Conservation (phyloP, 2,888 invertebrate genomes). For the Biston betularia region DNA sequence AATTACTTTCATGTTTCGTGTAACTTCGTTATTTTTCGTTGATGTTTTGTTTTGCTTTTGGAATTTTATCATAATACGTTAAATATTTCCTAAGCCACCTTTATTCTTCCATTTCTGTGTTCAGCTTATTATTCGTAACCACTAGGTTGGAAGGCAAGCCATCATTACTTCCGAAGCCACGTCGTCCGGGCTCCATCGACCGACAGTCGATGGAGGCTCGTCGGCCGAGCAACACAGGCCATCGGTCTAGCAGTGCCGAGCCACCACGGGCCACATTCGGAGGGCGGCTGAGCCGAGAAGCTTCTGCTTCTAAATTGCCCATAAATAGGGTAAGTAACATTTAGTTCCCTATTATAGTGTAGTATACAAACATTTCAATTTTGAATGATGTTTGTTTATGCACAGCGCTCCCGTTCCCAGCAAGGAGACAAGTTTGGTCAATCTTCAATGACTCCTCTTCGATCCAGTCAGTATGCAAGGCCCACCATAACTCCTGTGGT, state of each 20-base stretch:
- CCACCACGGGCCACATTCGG: slow-evolving; percentile 66
- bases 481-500: slow-evolving; percentile 70
- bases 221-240: slow-evolving; percentile 64
- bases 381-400: no score
- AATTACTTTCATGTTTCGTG: not conserved
- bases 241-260: slow-evolving; percentile 76
- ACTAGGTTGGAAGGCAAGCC: slow-evolving; percentile 64
- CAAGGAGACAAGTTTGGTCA: slow-evolving; percentile 68
- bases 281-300: slow-evolving; percentile 68
- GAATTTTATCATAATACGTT: no score
- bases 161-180: slow-evolving; percentile 73
- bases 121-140: not conserved
- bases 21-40: not conserved
- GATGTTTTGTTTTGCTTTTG: not conserved
- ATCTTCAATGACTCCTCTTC: slow-evolving; percentile 65
- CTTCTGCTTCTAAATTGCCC: slow-evolving; percentile 72
- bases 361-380: no score
- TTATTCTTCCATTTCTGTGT: not conserved
- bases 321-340: slow-evolving; percentile 59
- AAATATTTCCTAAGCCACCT: no score
- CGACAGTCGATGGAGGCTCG: slow-evolving; percentile 70
- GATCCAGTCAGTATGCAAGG: slow-evolving; percentile 62
- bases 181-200: slow-evolving; percentile 71
- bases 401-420: slow-evolving; percentile 73
- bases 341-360: not conserved